Base-by-base conservation (phyloP, 1,140 invertebrate species). In the Procambarus clarkii region DNA sequence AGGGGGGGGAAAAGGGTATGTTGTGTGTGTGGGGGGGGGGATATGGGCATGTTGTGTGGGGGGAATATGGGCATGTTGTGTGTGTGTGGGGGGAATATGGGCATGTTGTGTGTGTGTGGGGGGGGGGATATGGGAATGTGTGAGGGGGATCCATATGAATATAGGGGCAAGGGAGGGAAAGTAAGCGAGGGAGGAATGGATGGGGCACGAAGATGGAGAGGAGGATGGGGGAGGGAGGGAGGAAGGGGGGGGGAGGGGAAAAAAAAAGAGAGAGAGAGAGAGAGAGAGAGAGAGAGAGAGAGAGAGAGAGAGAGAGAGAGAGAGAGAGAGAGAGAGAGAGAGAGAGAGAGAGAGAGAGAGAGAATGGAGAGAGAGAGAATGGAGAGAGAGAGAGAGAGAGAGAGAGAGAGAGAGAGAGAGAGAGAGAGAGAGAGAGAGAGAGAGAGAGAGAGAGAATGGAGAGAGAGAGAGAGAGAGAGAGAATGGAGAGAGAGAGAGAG, bases 281-380 rank as follows among this genome's bases (percentile, higher is more conserved):
- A 64, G 60, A 64, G 60, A 64, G 60, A 64, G 60, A 64, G 60
- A 64, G 60, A 64, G 60, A 64, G 60, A 64, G 60, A 64, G 60
- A 64, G 60, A 64, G 60, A 64, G 60, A 64, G 5, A 64, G 60
- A 64, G 60, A 64, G 60, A 64, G 60, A 64, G 60, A 64, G 60
- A 64, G 60, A 64, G 15, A 64, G 60, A 64, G 60, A 64, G 60
- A 64, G 60, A 64, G 15, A 64, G 60, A 64, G 60, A 64, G 15
- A 64, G 60, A 64, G 60, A 15, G 15, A 64, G 60, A 64, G 60
- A 15, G 15, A 64, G 60, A 64, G 60, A 15, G 15, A 64, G 60
- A 64, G 60, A 64, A 21, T 9, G 60, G 15, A 13, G 15, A 21
- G 18, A 21, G 15, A 13, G 15, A 21, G 18, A 21, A 64, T 5